A percentile compares a stretch with the other conserved stretches of the same genome.
Evolutionary conservation across 2,888 invertebrate genomes (phyloP).

Genomic region (Sminthurinus aureus): DNA sequence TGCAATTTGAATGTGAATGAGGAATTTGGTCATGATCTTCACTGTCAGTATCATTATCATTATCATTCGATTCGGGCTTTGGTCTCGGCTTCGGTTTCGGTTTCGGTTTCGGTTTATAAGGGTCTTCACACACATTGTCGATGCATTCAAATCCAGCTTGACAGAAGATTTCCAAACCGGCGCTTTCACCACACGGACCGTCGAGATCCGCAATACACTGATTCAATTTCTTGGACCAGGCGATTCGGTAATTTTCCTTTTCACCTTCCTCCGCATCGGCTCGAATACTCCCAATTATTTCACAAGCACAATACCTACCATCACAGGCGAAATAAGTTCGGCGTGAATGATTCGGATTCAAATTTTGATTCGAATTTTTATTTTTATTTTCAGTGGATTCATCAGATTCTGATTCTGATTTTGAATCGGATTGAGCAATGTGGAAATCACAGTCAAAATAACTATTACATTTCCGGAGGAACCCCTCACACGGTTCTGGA

Average conservation of each 20-base stretch:
- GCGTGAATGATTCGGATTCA: not conserved
- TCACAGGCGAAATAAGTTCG: slow-evolving; percentile 32
- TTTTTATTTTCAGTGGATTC: not conserved
- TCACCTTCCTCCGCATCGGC: not conserved
- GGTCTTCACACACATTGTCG: slow-evolving; percentile 3
- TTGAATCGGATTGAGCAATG: not conserved
- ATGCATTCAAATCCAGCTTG: slow-evolving; percentile 16
- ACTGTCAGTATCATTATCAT: too few relatives aligned
- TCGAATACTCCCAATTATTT: slow-evolving; percentile 18
- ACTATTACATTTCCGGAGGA: slow-evolving; percentile 25
- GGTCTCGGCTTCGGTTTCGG: too few relatives aligned
- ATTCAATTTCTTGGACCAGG: slow-evolving; percentile 23
- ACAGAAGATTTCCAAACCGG: slow-evolving; percentile 27
- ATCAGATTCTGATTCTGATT: not conserved
- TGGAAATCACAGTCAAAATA: slow-evolving; percentile 39
- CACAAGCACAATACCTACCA: slow-evolving; percentile 24
- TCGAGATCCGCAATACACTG: slow-evolving; percentile 26
- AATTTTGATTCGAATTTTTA: too few relatives aligned
- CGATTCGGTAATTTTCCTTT: not conserved
- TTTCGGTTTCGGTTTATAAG: too few relatives aligned
- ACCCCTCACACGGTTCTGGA: slow-evolving; percentile 8
- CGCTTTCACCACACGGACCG: slow-evolving; percentile 30
- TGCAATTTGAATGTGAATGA: too few relatives aligned
- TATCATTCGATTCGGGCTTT: too few relatives aligned
- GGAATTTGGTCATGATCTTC: too few relatives aligned